Base-by-base conservation (phyloP, 2,113 vertebrate genomes). In the Otocyon megalotis region DNA sequence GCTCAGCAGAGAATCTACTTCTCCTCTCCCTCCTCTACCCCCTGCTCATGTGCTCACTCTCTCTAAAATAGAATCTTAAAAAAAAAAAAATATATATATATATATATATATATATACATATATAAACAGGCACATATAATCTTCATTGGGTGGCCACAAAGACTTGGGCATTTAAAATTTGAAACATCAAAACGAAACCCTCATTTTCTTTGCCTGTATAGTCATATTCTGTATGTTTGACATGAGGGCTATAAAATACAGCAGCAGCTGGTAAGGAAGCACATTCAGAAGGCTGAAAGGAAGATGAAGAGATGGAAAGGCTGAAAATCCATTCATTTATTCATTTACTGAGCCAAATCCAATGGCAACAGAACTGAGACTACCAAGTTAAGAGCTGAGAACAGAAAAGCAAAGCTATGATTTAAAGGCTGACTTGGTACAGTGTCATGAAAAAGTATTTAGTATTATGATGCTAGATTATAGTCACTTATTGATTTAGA, bases 281-380 rank as follows among this genome's bases (percentile, higher is more conserved):
- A 50, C 54, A 74, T 16, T 71, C 74, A 53, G 26, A 84, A 48
- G 22, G n/a, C 37, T 35, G 53, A 83, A 28, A 60, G 80, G 37
- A 86, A 58, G 71, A 91, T 53, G 32, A 53, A 77, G 69, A 93
- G 87, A 62, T 82, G 67, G 35, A 9, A 32, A 69, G 53, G 26
- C 81, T 96, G 30, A 62, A 93, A 86, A 87, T 26, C 65, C 65
- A 82, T 37, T 95, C 79, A 54, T 53, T 77, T 53, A 56, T 72
- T 92, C 35, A 60, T 81, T 63, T 93, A 82, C n/a, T 63, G 35
- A 95, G 56, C 48, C 35, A 95, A 81, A 58, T 26, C 63, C 35
- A 63, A 6, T 17, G 20, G 20, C 72, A 74, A 53, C 43, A 88
- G 77, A 76, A 67, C 56, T 53, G 35, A 76, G 30, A 90, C 22